Evolutionary conservation across 2,113 vertebrate species (phyloP).

Genomic region (Myrmecobius fasciatus): DNA sequence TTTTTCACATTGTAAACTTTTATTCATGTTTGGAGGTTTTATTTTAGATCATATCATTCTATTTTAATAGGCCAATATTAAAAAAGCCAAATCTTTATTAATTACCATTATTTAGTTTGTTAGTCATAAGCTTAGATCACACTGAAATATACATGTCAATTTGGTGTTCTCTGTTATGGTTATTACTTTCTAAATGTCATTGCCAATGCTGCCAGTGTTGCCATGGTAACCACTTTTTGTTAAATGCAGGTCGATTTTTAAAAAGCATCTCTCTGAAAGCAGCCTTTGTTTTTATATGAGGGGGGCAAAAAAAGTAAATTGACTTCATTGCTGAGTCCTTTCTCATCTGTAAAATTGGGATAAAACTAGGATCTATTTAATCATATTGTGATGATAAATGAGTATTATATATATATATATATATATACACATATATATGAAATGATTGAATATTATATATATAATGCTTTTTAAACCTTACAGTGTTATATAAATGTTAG

Average conservation of each 20-base stretch:
- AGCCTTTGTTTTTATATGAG: not conserved
- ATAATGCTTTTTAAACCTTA: too few species aligned
- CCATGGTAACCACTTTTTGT: not conserved
- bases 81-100: not conserved
- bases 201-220: not conserved
- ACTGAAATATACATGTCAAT: constrained; percentile 11
- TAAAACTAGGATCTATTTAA: too few species aligned
- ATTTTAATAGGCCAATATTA: not conserved
- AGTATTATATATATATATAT: too few species aligned
- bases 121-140: not conserved
- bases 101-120: constrained; percentile 2
- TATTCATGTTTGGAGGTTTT: not conserved
- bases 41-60: rapidly evolving
- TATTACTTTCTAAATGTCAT: not conserved
- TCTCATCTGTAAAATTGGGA: not conserved
- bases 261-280: not conserved
- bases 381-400: too few species aligned
- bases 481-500: too few species aligned
- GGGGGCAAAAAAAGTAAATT: not conserved
- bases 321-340: not conserved
- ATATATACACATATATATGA: too few species aligned
- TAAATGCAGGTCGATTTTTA: constrained; percentile 13
- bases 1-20: not conserved
- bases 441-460: too few species aligned
- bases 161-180: constrained; percentile 16